Evolutionary conservation across 2,113 vertebrate species (phyloP), one percentile per base, ranked within the genome.

Genomic region (Clinocottus analis): DNA sequence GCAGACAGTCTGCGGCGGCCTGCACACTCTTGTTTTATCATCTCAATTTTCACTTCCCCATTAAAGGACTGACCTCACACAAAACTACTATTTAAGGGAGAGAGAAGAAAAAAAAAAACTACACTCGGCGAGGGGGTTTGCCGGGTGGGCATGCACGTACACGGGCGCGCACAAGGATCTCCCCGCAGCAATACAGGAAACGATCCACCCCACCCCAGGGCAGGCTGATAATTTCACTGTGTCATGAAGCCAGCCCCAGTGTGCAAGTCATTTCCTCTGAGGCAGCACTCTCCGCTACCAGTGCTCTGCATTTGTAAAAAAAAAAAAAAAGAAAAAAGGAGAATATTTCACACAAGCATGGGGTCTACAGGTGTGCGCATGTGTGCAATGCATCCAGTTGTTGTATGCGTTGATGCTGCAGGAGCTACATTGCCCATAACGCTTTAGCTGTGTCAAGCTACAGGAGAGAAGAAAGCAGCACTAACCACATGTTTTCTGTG

Each of bases 191-290:
- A 95, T 94, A 90, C 93, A 95, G 95, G 94, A 96, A 96, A 95
- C 94, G 93, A 93, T 93, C 92, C 93, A 90, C 94, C 92, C 92
- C 85, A 84, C 93, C 93, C 94, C 85, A 59, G 82, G 80, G 90
- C 90, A 79, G 82, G 79, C 47, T 92, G 93, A 94, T 95, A 93
- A 95, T 89, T 90, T 91, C 78, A 92, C 90, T 94, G 88, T 91
- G 89, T 85, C 87, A 94, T 94, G 92, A 95, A 95, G 93, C 85
- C 66, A 78, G 94, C 92, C 93, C 93, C 93, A 89, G 94, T 90
- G 93, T 92, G 93, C 93, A 93, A 94, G 80, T 95, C 74, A 74
- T 94, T 96, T 97, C 95, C 94, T 94, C 89, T 79, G 86, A 89
- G 85, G 93, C 91, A 89, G 89, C 83, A 74, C 71, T 80, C 60